A percentile compares a stretch with the other conserved stretches of the same genome.
These are phyloP conservation scores for Egretta garzetta DNA, from an alignment of 2,113 vertebrate genomes.

Conservation along the genomic window DNA sequence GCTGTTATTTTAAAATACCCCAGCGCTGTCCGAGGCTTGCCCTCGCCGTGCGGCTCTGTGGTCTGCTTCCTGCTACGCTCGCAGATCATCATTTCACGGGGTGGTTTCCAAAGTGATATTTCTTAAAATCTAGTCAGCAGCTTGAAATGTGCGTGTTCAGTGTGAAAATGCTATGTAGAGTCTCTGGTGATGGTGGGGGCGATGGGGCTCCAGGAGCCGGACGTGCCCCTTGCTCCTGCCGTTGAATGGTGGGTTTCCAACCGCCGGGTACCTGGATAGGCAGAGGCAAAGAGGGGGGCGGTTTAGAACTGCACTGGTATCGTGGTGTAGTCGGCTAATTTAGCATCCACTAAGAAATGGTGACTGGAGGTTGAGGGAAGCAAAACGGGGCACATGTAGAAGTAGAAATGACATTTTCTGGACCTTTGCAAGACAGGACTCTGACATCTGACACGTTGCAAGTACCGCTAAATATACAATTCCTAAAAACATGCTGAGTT, in stretches of 20 bases:
- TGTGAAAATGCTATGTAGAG: not conserved
- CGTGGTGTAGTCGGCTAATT: not conserved
- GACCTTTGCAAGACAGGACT: not conserved
- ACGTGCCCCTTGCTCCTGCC: not conserved
- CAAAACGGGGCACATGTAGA: not conserved
- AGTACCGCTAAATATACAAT: not conserved
- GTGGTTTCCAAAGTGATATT: not conserved
- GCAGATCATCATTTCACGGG: not conserved
- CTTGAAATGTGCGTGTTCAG: fast-evolving
- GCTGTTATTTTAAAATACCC: not conserved
- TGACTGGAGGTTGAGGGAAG: not conserved
- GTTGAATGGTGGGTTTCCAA: not conserved
- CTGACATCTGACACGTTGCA: not conserved
- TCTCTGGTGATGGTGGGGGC: not conserved
- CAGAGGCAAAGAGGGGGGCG: not conserved
- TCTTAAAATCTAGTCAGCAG: not conserved
- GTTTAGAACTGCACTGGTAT: not conserved
- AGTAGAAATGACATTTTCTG: not conserved
- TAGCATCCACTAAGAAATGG: not conserved
- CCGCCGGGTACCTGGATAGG: fast-evolving
- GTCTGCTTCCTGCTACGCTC: not conserved
- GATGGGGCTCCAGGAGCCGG: not conserved
- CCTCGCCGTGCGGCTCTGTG: not conserved
- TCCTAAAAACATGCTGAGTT: not conserved
- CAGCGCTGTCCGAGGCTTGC: not conserved